These are phyloP conservation scores for Myiotriccus ornatus DNA, from an alignment of 2,797 vertebrate species.

Conservation along the genomic window DNA sequence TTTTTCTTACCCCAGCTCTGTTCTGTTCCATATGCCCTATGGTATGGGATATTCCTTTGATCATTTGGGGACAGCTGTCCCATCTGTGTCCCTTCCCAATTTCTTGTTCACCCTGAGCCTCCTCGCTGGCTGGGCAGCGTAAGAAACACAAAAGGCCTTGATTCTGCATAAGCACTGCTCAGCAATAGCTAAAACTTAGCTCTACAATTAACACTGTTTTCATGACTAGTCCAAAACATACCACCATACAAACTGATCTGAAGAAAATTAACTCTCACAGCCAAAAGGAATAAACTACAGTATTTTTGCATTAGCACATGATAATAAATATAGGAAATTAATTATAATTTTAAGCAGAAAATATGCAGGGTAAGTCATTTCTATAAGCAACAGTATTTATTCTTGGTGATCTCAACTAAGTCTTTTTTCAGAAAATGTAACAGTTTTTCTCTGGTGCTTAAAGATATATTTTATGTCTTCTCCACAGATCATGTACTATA, in stretches of 20 bases:
- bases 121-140: accelerated
- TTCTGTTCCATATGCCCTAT: background rate
- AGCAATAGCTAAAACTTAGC: background rate
- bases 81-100: background rate
- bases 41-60: background rate
- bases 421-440: background rate
- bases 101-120: background rate
- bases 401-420: background rate
- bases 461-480: background rate
- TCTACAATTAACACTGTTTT: background rate
- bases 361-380: background rate
- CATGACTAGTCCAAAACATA: background rate
- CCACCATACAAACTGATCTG: background rate
- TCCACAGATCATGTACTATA: background rate
- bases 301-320: background rate
- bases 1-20: background rate
- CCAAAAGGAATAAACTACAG: background rate
- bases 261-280: background rate
- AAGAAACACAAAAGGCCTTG: background rate
- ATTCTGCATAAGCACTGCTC: background rate
- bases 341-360: background rate
- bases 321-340: background rate
- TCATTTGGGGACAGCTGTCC: background rate
- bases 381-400: background rate
- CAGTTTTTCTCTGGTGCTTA: background rate